A percentile compares a stretch with the other conserved stretches of the same genome.
phyloP scores from a whole-genome alignment of 1,140 invertebrate genomes.

The Drosophila sp. region DNA sequence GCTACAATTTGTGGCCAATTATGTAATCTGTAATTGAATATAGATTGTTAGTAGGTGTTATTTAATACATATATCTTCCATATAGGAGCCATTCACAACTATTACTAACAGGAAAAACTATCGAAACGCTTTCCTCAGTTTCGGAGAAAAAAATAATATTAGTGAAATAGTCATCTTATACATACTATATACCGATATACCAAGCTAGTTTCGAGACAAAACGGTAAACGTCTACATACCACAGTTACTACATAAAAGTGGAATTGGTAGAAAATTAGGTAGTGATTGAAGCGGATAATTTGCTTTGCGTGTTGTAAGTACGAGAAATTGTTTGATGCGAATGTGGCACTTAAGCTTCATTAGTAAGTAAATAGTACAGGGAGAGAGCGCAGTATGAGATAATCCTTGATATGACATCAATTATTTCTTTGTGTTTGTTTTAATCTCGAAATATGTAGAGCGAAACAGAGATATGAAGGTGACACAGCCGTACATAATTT shows the following conservation, averaged over 20 bases:
- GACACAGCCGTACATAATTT: slow-evolving; percentile 16
- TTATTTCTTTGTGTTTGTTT: slow-evolving; percentile 2
- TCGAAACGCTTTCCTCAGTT: not conserved
- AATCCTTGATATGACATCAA: slow-evolving; percentile 14
- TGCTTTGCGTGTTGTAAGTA: slow-evolving; percentile 5
- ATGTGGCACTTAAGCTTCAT: not conserved
- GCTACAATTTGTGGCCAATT: not conserved
- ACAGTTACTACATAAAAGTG: not conserved
- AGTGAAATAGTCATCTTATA: not conserved
- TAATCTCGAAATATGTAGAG: slow-evolving; percentile 1
- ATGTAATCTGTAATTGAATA: slow-evolving; percentile 3
- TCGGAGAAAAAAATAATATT: not conserved
- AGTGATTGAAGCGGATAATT: not conserved
- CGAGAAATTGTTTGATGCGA: not conserved
- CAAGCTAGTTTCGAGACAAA: not conserved
- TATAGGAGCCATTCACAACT: slow-evolving; percentile 4
- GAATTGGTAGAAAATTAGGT: not conserved
- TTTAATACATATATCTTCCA: slow-evolving; percentile 5
- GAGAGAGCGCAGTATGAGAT: slow-evolving; percentile 10
- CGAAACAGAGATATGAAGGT: slow-evolving; percentile 10
- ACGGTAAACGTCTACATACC: not conserved
- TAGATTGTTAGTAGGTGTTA: not conserved
- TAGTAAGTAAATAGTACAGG: not conserved
- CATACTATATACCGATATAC: slow-evolving; percentile 3
- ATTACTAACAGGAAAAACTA: not conserved